phyloP scores from a whole-genome alignment of 2,888 invertebrate species.

The Opisthograptis luteolata region DNA sequence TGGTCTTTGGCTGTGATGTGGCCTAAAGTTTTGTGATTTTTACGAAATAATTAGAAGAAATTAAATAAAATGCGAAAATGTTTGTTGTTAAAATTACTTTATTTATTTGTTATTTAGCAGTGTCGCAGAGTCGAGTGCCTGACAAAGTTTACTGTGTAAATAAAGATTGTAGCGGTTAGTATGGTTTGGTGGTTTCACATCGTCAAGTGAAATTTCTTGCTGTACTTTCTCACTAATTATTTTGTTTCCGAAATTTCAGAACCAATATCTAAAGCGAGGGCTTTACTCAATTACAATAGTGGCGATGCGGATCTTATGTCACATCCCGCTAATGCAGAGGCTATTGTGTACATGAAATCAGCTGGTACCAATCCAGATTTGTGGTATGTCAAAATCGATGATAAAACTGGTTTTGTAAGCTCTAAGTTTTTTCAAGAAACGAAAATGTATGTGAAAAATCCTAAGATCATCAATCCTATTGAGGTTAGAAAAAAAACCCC shows the following conservation, averaged over 20 bases:
- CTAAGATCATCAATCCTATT: conserved; percentile 60
- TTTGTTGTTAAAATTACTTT: conserved; percentile 68
- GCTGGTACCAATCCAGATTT: conserved; percentile 85
- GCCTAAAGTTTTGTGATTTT: conserved; percentile 70
- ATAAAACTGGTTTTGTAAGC: conserved; percentile 88
- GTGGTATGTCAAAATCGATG: conserved; percentile 89
- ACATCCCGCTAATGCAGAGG: conserved; percentile 83
- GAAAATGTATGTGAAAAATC: conserved; percentile 73
- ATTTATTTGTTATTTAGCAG: conserved; percentile 66
- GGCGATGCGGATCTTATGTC: conserved; percentile 84
- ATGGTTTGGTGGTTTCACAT: conserved; percentile 21
- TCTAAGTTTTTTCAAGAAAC: conserved; percentile 84
- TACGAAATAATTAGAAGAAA: conserved; percentile 54
- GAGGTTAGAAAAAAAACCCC: conserved; percentile 36
- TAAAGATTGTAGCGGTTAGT: conserved; percentile 87
- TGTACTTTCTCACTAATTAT: conserved; percentile 46
- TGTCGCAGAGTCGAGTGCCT: conserved; percentile 80
- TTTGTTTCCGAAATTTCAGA: conserved; percentile 68
- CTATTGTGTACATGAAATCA: conserved; percentile 88
- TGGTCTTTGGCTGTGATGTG: conserved; percentile 85
- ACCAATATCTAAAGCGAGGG: conserved; percentile 86
- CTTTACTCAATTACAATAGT: conserved; percentile 83
- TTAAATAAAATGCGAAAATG: conserved; percentile 76
- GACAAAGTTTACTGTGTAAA: conserved; percentile 89
- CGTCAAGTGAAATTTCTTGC: conserved; percentile 32